Evolutionary conservation across 2,888 invertebrate species (phyloP).

Genomic region (Eudasyphora cyanicolor): DNA sequence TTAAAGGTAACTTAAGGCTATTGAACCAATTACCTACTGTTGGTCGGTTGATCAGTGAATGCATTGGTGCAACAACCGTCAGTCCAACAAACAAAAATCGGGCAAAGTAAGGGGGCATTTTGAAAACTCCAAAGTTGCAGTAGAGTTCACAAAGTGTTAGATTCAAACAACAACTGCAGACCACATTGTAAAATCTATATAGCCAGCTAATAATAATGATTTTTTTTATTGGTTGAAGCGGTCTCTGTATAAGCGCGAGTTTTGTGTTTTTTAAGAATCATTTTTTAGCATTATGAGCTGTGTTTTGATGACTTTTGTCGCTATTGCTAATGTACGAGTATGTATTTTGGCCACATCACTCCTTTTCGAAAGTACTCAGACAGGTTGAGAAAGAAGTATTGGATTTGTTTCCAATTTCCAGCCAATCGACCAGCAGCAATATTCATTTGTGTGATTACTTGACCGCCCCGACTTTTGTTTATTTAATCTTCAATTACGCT

Average conservation of each 20-base stretch:
- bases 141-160: background rate
- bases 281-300: background rate
- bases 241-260: too few species aligned
- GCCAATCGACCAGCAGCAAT: background rate
- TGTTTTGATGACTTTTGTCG: background rate
- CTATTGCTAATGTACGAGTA: background rate
- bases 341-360: slow-evolving; percentile 34
- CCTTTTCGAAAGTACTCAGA: slow-evolving; percentile 14
- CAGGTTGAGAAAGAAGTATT: slow-evolving; percentile 25
- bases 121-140: background rate
- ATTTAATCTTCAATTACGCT: slow-evolving; percentile 43
- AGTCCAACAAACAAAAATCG: too few species aligned
- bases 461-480: background rate
- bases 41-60: slow-evolving; percentile 60
- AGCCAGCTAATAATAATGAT: background rate
- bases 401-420: background rate
- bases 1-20: slow-evolving; percentile 75
- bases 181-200: slow-evolving; percentile 10
- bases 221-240: slow-evolving; percentile 29
- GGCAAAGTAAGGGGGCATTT: too few species aligned
- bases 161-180: slow-evolving; percentile 50
- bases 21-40: slow-evolving; percentile 80
- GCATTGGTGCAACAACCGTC: slow-evolving; percentile 43
- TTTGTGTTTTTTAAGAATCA: background rate
- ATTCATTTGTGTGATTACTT: background rate